Evolutionary conservation across 2,888 invertebrate genomes (phyloP), one percentile per base, ranked within the genome.

Genomic region (Antheraea assamensis): DNA sequence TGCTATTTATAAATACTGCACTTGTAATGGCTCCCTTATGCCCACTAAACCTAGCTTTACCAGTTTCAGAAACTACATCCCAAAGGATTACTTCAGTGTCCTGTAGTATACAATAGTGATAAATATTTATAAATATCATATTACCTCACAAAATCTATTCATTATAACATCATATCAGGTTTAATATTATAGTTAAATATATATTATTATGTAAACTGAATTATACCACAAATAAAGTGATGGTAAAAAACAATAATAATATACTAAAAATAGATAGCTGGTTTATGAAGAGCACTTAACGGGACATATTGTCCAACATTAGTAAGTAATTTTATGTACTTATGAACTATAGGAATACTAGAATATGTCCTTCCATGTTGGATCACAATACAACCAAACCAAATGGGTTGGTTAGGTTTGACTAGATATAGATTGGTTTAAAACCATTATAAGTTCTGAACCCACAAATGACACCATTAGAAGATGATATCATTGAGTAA

Each of bases 71-170:
- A 10, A 99, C 97, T 8, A 98, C 96, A 93, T 99, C 99, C 97
- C 99, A 99, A 1, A 99, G 95, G 70, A 99, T 98, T 8, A 99
- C 96, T 88, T 99, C 98, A 10, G 98, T 98, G 88, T 99, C 99
- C 97, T 97, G 86, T 30, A 94, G 93, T 76, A 71, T 27, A 13
- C 5, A 64, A 58, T 47, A 49, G 24, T 49, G 8, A 58, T 58
- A n/a, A 24, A 24, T 10, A 24, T 55, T 55, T 55, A 58, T 24
- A 10, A 58, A 58, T 58, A 58, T 58, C 1, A 52, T 1, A 21
- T 52, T 52, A 1, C 19, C 21, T 21, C 21, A 52, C 52, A 52
- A 21, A n/a, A 7, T 19, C 5, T 21, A 52, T 52, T 3, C 21
- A 52, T 52, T 52, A 3, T 52, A 52, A 19, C 7, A 7, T 21